Percentiles rank a stretch among this genome's conserved stretches.
These are phyloP conservation scores for Galeruca laticollis DNA, from an alignment of 2,888 invertebrate genomes.

Conservation along the genomic window DNA sequence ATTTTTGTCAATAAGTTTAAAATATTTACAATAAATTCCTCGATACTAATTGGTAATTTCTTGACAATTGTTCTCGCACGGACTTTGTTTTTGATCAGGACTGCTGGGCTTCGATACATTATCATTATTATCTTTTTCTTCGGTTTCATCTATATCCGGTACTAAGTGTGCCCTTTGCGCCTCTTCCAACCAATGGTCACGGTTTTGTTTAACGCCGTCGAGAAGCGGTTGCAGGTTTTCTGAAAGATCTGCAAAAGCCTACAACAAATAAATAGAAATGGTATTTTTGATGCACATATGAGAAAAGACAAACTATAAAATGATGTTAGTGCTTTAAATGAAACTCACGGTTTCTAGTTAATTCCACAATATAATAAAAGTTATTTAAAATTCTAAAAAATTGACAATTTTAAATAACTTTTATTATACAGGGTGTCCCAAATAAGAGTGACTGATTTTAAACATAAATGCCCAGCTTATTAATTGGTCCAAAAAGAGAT, in stretches of 20 bases:
- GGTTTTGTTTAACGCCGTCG: slow-evolving; percentile 85
- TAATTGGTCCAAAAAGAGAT: too few relatives aligned
- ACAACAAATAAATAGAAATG: slow-evolving; percentile 53
- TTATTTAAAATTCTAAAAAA: too few relatives aligned
- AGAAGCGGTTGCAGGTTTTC: slow-evolving; percentile 83
- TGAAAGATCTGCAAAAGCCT: slow-evolving; percentile 89
- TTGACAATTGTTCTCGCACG: slow-evolving; percentile 46
- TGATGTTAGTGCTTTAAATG: too few relatives aligned
- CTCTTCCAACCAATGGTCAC: slow-evolving; percentile 83
- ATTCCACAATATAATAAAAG: too few relatives aligned
- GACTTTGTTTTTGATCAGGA: slow-evolving; percentile 55
- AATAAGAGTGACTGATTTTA: too few relatives aligned
- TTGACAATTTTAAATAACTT: too few relatives aligned
- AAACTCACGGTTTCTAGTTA: too few relatives aligned
- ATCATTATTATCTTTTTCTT: slow-evolving; percentile 61
- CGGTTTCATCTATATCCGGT: slow-evolving; percentile 37
- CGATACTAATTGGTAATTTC: slow-evolving; percentile 53
- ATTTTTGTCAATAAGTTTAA: slow-evolving; percentile 48
- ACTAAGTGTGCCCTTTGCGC: slow-evolving; percentile 38
- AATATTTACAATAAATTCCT: slow-evolving; percentile 43
- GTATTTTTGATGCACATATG: too few relatives aligned
- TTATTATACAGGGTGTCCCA: too few relatives aligned
- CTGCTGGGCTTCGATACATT: slow-evolving; percentile 58
- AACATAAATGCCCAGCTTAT: too few relatives aligned
- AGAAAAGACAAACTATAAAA: too few relatives aligned